Evolutionary conservation across 2,113 vertebrate species (phyloP).

Genomic region (Crypturellus undulatus): DNA sequence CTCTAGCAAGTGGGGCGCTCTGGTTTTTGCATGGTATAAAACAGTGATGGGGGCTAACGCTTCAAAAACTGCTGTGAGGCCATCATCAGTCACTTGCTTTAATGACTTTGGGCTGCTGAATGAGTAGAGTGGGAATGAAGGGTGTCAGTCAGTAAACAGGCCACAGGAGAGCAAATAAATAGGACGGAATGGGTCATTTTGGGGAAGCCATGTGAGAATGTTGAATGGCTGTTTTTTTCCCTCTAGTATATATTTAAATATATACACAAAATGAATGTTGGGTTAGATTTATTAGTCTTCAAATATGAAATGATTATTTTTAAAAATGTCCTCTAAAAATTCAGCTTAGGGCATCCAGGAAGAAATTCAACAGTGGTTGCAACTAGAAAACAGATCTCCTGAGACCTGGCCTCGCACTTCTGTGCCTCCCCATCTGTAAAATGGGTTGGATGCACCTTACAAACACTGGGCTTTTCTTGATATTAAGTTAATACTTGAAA

Average conservation of each 20-base stretch:
- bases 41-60: background rate
- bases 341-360: background rate
- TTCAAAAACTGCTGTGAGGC: slow-evolving; percentile 19
- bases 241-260: slow-evolving; percentile 18
- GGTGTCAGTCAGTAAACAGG: slow-evolving; percentile 56
- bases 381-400: background rate
- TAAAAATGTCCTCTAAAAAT: slow-evolving; percentile 16
- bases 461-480: background rate
- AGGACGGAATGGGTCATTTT: slow-evolving; percentile 32
- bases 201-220: slow-evolving; percentile 18
- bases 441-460: background rate
- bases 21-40: background rate
- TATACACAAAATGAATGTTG: slow-evolving; percentile 12
- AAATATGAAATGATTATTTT: slow-evolving; percentile 27
- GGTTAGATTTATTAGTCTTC: slow-evolving; percentile 23
- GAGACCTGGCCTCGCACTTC: slow-evolving; percentile 1
- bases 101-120: slow-evolving; percentile 29
- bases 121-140: slow-evolving; percentile 6
- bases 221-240: background rate
- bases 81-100: slow-evolving; percentile 4
- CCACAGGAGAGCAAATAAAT: slow-evolving; percentile 38
- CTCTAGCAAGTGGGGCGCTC: background rate
- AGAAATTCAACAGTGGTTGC: background rate
- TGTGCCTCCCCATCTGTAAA: background rate
- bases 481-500: background rate